A percentile compares a stretch with the other conserved stretches of the same genome.
phyloP scores from a whole-genome alignment of 2,888 invertebrate species.

The Icerya purchasi region DNA sequence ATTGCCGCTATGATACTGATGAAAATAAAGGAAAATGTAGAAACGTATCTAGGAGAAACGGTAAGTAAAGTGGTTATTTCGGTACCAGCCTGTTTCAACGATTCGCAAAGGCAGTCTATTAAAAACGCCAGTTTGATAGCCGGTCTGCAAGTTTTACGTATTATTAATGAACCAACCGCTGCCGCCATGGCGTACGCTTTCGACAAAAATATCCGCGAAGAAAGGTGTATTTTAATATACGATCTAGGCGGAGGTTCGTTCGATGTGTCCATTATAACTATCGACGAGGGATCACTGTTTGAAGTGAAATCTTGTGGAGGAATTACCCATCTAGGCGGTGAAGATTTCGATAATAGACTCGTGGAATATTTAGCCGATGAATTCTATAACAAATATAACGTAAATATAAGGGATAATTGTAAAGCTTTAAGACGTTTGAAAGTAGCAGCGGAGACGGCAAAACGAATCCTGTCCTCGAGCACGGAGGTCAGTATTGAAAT shows the following conservation, averaged over 20 bases:
- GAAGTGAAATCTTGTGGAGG: background rate
- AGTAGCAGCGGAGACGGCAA: background rate
- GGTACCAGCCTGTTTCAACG: background rate
- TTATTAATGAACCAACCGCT: background rate
- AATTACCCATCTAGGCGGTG: background rate
- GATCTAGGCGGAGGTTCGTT: background rate
- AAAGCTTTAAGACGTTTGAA: background rate
- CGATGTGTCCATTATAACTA: conserved; percentile 1
- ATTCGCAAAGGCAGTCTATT: background rate
- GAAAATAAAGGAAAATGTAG: background rate
- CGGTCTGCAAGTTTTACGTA: background rate
- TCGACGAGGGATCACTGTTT: background rate
- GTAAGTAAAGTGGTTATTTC: background rate
- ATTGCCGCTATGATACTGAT: conserved; percentile 27
- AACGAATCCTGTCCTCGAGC: background rate
- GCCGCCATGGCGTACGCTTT: background rate
- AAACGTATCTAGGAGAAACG: background rate
- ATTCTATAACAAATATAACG: background rate
- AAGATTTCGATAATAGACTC: background rate
- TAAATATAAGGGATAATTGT: background rate
- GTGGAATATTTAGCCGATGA: background rate
- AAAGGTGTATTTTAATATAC: background rate
- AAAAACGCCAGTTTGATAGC: conserved; percentile 23
- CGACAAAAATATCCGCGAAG: background rate
- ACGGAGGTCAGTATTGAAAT: background rate